phyloP scores from a whole-genome alignment of 2,888 invertebrate species.

The Melieria picta region DNA sequence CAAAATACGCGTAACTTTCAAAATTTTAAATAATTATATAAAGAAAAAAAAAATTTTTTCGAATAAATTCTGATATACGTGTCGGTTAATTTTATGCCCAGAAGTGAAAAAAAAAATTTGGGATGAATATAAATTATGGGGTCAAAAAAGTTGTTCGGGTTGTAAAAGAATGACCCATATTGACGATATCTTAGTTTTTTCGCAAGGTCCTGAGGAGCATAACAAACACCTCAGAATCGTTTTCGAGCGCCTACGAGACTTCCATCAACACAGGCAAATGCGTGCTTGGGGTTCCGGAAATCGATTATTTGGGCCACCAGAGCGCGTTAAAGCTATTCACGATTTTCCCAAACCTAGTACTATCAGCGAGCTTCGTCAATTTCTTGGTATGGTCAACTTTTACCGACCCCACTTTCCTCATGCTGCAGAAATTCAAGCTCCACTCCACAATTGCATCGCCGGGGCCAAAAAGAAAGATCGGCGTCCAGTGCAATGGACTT shows the following conservation, averaged over 20 bases:
- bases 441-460: background rate
- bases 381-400: slow-evolving; percentile 29
- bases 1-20: too few species aligned
- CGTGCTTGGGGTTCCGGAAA: background rate
- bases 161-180: too few species aligned
- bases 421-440: slow-evolving; percentile 5
- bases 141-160: too few species aligned
- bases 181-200: too few species aligned
- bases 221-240: background rate
- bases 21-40: too few species aligned
- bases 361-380: background rate
- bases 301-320: slow-evolving; percentile 8
- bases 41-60: too few species aligned
- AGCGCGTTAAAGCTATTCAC: background rate
- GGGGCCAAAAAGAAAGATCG: slow-evolving; percentile 3
- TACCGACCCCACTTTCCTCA: background rate
- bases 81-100: too few species aligned
- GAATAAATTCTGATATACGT: too few species aligned
- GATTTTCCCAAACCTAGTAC: background rate
- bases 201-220: too few species aligned
- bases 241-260: slow-evolving; percentile 4
- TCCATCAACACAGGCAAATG: background rate
- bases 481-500: background rate
- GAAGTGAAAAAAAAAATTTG: too few species aligned
- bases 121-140: too few species aligned